Base-by-base conservation (phyloP, 1,140 invertebrate genomes). In the Caenorhabditis brenneri region DNA sequence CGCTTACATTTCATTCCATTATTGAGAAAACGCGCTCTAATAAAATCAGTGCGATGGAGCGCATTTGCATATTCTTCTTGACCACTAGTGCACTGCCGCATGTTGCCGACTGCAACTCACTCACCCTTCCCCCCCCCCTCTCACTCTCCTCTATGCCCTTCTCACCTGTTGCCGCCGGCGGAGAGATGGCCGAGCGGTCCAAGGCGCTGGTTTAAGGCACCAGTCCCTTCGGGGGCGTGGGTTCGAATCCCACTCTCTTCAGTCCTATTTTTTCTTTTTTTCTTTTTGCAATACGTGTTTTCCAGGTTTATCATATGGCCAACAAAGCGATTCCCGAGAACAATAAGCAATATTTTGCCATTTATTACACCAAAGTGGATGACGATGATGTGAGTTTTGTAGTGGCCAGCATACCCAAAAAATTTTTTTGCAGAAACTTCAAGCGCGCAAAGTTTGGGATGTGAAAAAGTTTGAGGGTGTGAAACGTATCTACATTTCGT, bases 161-260 rank as follows among this genome's bases (percentile, higher is more conserved):
- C n/a, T n/a, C n/a, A n/a, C n/a, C n/a, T n/a, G n/a, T 1, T 9
- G 10, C 10, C 2, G 19, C 19, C 7, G 2, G n/a, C 24, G 53
- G 53, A 58, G 96, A 95, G 95, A 95, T 96, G 95, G 95, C 95
- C 95, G 95, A 96, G 95, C 95, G 95, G 95, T 96, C 95, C 96
- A 96, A 96, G 95, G 95, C 95, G 95, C 95, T 96, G 95, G 95
- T 96, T 96, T 96, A 95, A 96, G 95, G 95, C 95, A 96, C 95
- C 95, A 96, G 95, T 96, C 95, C 95, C 95, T 94, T 95, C 94
- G 95, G 95, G 94, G 95, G 88, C 88, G 88, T 89, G 88, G 88
- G 88, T 89, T 88, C 88, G 88, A 88, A 88, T 88, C 88, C 88
- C 88, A 89, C 88, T 89, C 88, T 89, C 88, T 85, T 84, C 83